These are phyloP conservation scores for Nothobranchius kuhntae DNA, from an alignment of 2,113 vertebrate species.

Conservation along the genomic window DNA sequence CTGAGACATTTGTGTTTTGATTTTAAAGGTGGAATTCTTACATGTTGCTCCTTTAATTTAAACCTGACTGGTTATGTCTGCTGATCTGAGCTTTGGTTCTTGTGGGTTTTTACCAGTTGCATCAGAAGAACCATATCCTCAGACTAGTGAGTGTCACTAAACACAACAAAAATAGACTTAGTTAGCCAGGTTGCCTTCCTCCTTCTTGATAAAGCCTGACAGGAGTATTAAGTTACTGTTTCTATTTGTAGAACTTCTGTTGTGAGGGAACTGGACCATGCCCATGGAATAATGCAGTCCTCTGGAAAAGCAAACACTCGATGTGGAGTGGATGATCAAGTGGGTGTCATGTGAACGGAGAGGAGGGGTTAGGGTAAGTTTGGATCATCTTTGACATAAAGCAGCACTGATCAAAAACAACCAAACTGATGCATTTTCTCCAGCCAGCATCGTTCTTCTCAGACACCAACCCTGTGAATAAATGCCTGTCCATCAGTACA, in stretches of 20 bases:
- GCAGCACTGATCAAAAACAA: neutral
- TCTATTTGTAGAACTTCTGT: neutral
- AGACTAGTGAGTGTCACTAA: too few species aligned
- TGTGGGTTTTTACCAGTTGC: too few species aligned
- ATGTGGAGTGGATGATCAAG: slow-evolving; percentile 39
- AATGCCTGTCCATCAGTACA: slow-evolving; percentile 62
- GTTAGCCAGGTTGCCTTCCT: too few species aligned
- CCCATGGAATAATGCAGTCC: neutral
- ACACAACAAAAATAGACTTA: too few species aligned
- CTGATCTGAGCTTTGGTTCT: too few species aligned
- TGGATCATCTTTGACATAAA: slow-evolving; percentile 4
- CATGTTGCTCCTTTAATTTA: too few species aligned
- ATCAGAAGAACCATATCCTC: too few species aligned
- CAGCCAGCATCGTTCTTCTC: too few species aligned
- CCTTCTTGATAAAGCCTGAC: neutral
- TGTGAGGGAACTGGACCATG: slow-evolving; percentile 1
- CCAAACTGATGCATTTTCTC: too few species aligned
- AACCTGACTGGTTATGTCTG: too few species aligned
- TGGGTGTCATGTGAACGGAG: slow-evolving; percentile 38
- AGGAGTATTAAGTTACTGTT: neutral
- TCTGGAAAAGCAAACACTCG: slow-evolving; percentile 39
- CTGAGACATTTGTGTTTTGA: too few species aligned
- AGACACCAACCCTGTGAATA: neutral
- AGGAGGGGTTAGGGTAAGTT: slow-evolving; percentile 6
- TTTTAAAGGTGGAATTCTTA: too few species aligned